Conservation (phyloP, 1,140 invertebrate genomes). For the Achroia grisella region DNA sequence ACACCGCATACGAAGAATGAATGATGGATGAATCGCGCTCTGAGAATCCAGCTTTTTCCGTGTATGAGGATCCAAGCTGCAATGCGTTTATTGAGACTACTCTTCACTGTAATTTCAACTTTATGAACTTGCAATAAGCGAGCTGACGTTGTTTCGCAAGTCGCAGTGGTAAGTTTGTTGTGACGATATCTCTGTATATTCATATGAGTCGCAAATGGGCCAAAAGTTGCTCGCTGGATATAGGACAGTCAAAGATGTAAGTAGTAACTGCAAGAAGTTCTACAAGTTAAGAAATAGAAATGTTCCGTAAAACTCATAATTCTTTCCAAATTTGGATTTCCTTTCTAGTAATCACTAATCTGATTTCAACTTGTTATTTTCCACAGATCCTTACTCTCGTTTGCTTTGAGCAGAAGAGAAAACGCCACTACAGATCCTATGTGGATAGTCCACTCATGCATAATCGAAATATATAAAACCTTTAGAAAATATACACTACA, state of each 20-base stretch:
- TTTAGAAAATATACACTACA: no score
- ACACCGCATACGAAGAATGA: conserved; percentile 49
- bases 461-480: no score
- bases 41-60: conserved; percentile 51
- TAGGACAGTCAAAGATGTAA: conserved; percentile 33
- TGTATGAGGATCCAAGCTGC: conserved; percentile 26
- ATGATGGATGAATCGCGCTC: conserved; percentile 58
- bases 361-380: no score
- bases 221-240: conserved; percentile 54
- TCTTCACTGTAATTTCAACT: conserved; percentile 9
- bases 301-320: no score
- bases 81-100: conserved; percentile 2
- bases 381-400: no score
- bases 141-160: not conserved
- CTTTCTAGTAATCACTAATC: no score
- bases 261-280: not conserved
- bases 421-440: no score
- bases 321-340: no score
- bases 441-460: no score
- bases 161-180: conserved; percentile 17
- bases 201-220: conserved; percentile 53
- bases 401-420: no score
- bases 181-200: conserved; percentile 48
- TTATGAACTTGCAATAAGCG: conserved; percentile 13
- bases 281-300: no score